Percentiles rank a stretch among this genome's conserved stretches.
Evolutionary conservation across 1,140 invertebrate species (phyloP).

Genomic region (Listronotus oregonensis): DNA sequence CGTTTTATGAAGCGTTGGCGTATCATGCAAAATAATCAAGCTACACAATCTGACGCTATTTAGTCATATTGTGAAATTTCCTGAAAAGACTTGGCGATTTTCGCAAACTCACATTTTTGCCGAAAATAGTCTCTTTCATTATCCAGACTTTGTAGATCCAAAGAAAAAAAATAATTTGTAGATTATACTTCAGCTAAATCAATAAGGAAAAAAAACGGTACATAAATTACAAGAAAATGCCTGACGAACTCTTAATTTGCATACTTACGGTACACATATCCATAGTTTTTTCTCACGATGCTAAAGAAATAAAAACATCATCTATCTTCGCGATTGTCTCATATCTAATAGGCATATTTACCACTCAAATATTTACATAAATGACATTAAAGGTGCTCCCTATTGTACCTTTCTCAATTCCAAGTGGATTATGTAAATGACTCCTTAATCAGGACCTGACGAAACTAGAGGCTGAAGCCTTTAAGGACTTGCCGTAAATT

Average conservation of each 20-base stretch:
- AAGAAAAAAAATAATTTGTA: too few species aligned
- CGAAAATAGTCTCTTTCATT: too few species aligned
- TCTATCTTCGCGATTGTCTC: slow-evolving; percentile 37
- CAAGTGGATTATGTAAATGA: slow-evolving; percentile 40
- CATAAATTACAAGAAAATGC: too few species aligned
- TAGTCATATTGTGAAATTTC: too few species aligned
- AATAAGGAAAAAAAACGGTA: too few species aligned
- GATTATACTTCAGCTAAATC: too few species aligned
- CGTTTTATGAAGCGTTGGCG: too few species aligned
- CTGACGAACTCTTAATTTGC: background rate
- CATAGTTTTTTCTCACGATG: slow-evolving; percentile 32
- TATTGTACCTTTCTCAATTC: slow-evolving; percentile 29
- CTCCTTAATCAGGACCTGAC: background rate
- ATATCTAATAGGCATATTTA: slow-evolving; percentile 37
- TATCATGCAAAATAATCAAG: too few species aligned
- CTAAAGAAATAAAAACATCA: slow-evolving; percentile 33
- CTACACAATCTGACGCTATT: too few species aligned
- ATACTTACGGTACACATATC: slow-evolving; percentile 9
- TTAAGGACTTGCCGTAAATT: background rate
- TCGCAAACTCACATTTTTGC: too few species aligned
- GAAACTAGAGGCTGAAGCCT: slow-evolving; percentile 1
- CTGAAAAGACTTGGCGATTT: too few species aligned
- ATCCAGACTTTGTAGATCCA: too few species aligned
- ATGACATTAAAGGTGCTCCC: slow-evolving; percentile 26
- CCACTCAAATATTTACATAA: slow-evolving; percentile 39